Base-by-base conservation (phyloP, 1,140 invertebrate genomes). In the Stegodyphus dumicola region DNA sequence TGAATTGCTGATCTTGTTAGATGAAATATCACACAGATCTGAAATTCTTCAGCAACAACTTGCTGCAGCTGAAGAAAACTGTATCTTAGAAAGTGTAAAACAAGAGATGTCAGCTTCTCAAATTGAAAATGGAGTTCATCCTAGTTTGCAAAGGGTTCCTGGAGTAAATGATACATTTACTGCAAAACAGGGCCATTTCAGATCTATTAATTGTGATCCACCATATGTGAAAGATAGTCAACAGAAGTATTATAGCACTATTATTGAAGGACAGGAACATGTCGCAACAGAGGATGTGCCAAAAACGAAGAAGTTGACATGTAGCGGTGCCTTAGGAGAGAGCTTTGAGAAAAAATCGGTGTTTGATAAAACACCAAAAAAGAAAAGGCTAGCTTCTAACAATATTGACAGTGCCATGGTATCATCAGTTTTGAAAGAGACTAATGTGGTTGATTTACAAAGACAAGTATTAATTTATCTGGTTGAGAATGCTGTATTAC, bases 391-490 rank as follows among this genome's bases (percentile, higher is more conserved):
- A 65, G 18, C 51, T 6, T 48, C 48, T 9, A 79, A 81, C 48
- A 69, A 73, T 11, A 76, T 79, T n/a, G 77, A 80, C 18, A 89
- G 88, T 53, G 93, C 92, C 85, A 95, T 95, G 90, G 94, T 96
- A 89, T 93, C 94, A 87, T 95, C 95, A 89, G 96, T 97, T 90
- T 92, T 97, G 66, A 92, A 93, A 74, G 95, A 96, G 91, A 93
- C 93, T 66, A 95, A 95, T 91, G 94, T 94, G 6, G 89, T 96
- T 53, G 95, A 96, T 90, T 92, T 97, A 86, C 95, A 95, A 90
- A 93, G 95, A 79, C 95, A 96, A 91, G 92, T 96, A 48, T 93
- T 97, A 85, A 94, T 93, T 11, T 93, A 94, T 85, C 95, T 95
- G 89, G 95, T 95, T 89, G 94, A 96, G 89, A 95, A 96, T 92